Evolutionary conservation across 2,113 vertebrate genomes (phyloP).

Genomic region (Nerophis ophidion): DNA sequence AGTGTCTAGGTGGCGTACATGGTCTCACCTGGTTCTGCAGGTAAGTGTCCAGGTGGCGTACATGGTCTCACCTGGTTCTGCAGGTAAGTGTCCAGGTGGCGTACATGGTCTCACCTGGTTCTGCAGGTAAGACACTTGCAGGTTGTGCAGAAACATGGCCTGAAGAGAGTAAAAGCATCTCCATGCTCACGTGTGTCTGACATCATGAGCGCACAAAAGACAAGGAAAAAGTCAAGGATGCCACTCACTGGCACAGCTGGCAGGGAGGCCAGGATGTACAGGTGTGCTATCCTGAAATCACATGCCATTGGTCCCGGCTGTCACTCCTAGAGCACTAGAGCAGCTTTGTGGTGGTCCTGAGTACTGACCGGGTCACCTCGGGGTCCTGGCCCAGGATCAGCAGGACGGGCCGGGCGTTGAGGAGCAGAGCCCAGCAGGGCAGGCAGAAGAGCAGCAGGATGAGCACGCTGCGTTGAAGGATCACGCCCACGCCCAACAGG

Average conservation of each 20-base stretch:
- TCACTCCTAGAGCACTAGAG: neutral
- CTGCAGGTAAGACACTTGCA: conserved; percentile 83
- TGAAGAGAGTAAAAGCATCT: neutral
- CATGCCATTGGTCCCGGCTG: no score
- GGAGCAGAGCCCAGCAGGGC: conserved; percentile 87
- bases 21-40: conserved; percentile 83
- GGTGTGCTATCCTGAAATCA: conserved; percentile 80
- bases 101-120: conserved; percentile 75
- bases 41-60: conserved; percentile 63
- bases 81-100: conserved; percentile 60
- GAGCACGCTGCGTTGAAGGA: conserved; percentile 79
- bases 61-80: conserved; percentile 79
- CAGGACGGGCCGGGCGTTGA: conserved; percentile 81
- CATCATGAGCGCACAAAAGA: no score
- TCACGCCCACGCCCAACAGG: conserved; percentile 80
- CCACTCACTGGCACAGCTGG: conserved; percentile 89
- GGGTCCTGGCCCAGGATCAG: conserved; percentile 78
- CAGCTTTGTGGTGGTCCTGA: neutral
- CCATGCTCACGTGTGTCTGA: neutral
- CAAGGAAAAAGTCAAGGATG: no score
- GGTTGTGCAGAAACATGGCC: conserved; percentile 78
- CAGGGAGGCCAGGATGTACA: conserved; percentile 83
- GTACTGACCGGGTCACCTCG: conserved; percentile 77
- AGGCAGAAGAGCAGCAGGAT: conserved; percentile 85
- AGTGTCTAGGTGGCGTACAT: conserved; percentile 15